Evolutionary conservation across 1,140 invertebrate species (phyloP), one percentile per base, ranked within the genome.

Genomic region (Neodiprion fabricii): DNA sequence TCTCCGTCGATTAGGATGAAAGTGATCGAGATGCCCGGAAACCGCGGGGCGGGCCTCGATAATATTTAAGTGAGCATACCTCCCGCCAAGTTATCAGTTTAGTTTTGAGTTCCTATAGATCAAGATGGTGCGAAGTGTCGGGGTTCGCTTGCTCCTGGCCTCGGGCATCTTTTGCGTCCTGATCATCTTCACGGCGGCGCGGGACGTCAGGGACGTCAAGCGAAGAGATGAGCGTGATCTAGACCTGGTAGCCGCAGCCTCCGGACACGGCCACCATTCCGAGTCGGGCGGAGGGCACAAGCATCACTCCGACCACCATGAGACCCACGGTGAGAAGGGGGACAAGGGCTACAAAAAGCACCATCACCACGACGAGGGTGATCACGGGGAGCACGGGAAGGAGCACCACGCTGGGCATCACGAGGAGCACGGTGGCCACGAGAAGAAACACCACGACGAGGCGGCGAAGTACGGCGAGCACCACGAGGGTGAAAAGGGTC

Each of bases 361-460:
- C 73, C 91, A 92, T 77, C 91, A 92, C 78, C 90, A 91, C 82
- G 91, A 92, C 78, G 91, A 92, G 80, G 91, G 91, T 1, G 92
- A 92, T 67, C 91, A 94, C 74, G 93, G 92, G 0, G 90, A 94
- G 78, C 92, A 94, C 75, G 92, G 92, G 28, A 93, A 94, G 82
- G 92, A 93, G 77, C 90, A 93, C 78, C 91, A 94, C 76, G 91
- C 91, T 72, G 92, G 92, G 1, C 92, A 95, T 81, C 91, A 95
- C 80, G 90, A 91, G 67, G 93, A 94, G 77, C 91, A 95, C 75
- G 91, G 91, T 14, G 94, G 93, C 0, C 92, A 95, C 79, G 92
- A 94, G 79, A 94, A 95, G 80, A 91, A 92, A 71, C 92, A 95
- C 79, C 93, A 95, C 81, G 93, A 95, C 78, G 92, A 93, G 78